Evolutionary conservation across 1,140 invertebrate genomes (phyloP).

Genomic region (Diorhabda carinulata): DNA sequence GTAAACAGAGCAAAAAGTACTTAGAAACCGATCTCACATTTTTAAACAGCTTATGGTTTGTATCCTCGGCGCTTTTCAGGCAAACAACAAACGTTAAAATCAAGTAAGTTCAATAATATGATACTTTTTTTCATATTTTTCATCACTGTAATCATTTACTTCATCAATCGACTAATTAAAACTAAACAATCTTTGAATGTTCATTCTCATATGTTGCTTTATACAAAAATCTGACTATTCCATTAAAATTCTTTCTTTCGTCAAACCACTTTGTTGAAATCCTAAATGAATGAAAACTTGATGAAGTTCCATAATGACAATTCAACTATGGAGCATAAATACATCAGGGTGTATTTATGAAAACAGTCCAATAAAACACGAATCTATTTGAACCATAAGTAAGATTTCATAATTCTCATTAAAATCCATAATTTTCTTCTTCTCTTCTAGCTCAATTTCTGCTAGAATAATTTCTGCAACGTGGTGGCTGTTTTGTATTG

Average conservation of each 20-base stretch:
- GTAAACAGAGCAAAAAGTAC: conserved; percentile 57
- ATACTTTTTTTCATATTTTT: neutral
- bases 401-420: too few species aligned
- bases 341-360: too few species aligned
- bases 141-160: neutral
- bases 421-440: neutral
- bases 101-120: conserved; percentile 47
- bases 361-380: too few species aligned
- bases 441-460: conserved; percentile 61
- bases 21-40: conserved; percentile 66
- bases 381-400: too few species aligned
- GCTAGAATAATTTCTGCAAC: conserved; percentile 73
- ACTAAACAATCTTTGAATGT: neutral
- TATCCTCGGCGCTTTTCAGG: conserved; percentile 68
- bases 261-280: too few species aligned
- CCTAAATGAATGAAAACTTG: too few species aligned
- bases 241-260: too few species aligned
- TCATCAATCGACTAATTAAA: neutral
- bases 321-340: too few species aligned
- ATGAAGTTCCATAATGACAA: too few species aligned
- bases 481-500: conserved; percentile 94
- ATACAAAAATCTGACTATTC: too few species aligned
- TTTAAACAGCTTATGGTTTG: conserved; percentile 55
- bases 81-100: conserved; percentile 82
- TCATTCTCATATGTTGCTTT: neutral